phyloP scores from a whole-genome alignment of 2,113 vertebrate genomes.

The Copsychus sechellarum region DNA sequence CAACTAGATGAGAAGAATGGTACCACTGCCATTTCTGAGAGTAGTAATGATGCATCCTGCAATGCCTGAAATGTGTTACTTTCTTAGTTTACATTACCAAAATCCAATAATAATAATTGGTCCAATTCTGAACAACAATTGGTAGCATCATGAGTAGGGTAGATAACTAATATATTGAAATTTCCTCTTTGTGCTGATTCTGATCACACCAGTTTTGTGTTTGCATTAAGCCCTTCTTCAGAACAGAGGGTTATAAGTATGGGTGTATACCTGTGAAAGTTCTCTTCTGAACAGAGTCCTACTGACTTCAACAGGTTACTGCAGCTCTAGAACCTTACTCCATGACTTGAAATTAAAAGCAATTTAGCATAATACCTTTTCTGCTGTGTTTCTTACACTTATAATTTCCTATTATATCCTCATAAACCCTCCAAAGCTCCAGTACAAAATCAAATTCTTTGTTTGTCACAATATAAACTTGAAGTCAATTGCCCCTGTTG shows the following conservation, averaged over 20 bases:
- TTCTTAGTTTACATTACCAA: neutral
- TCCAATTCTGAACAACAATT: neutral
- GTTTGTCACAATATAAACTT: neutral
- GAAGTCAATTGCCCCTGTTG: neutral
- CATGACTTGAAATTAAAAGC: neutral
- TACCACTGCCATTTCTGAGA: neutral
- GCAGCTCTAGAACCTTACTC: neutral
- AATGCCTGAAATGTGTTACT: neutral
- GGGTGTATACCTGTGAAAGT: neutral
- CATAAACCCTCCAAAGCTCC: neutral
- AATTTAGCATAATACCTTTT: neutral
- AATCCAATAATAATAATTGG: neutral
- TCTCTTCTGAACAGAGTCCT: neutral
- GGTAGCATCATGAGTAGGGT: neutral
- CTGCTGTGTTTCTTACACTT: neutral
- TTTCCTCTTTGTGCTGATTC: neutral
- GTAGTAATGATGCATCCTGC: neutral
- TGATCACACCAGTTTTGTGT: neutral
- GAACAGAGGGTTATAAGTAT: neutral
- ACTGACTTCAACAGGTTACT: neutral
- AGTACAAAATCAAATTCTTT: neutral
- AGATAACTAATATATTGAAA: neutral
- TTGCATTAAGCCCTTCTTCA: neutral
- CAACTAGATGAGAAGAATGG: neutral
- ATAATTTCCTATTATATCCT: neutral